Conservation (phyloP, 2,888 invertebrate species). For the Cosmorhoe ocellata region DNA sequence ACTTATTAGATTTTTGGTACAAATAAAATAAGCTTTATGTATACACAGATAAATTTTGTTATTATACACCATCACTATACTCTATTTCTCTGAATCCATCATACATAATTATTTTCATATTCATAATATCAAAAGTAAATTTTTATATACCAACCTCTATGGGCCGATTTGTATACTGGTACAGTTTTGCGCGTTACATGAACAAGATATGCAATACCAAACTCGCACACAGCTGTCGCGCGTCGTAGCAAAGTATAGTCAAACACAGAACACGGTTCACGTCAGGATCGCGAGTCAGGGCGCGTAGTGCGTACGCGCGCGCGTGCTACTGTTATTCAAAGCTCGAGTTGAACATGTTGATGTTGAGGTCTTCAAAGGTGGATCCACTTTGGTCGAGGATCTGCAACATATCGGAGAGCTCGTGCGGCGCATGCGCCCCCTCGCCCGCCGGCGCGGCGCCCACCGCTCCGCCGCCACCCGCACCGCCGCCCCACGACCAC, state of each 20-base stretch:
- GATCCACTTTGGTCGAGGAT: slow-evolving; percentile 93
- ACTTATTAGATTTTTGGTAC: slow-evolving; percentile 32
- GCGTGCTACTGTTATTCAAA: slow-evolving; percentile 58
- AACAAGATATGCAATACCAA: slow-evolving; percentile 23
- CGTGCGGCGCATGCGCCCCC: slow-evolving; percentile 83
- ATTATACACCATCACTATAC: slow-evolving; percentile 9
- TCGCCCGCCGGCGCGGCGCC: slow-evolving; percentile 50
- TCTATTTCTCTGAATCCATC: slow-evolving; percentile 22
- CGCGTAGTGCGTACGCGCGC: slow-evolving; percentile 24
- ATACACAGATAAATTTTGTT: slow-evolving; percentile 26
- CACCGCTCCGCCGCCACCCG: slow-evolving; percentile 39
- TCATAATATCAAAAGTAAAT: slow-evolving; percentile 31
- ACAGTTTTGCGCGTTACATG: slow-evolving; percentile 24
- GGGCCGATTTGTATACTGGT: slow-evolving; percentile 17
- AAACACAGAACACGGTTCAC: slow-evolving; percentile 10
- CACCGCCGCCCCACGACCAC: slow-evolving; percentile 86
- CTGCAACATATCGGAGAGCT: slow-evolving; percentile 95
- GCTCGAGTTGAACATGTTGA: slow-evolving; percentile 93
- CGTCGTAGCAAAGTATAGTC: slow-evolving; percentile 9
- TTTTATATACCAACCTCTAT: slow-evolving; percentile 21
- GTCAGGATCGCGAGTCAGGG: neutral
- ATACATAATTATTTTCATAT: slow-evolving; percentile 21
- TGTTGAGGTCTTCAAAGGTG: slow-evolving; percentile 93
- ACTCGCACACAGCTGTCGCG: slow-evolving; percentile 8
- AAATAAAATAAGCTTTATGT: slow-evolving; percentile 30